Evolutionary conservation across 1,140 invertebrate genomes (phyloP).

Genomic region (Drosophila leontia): DNA sequence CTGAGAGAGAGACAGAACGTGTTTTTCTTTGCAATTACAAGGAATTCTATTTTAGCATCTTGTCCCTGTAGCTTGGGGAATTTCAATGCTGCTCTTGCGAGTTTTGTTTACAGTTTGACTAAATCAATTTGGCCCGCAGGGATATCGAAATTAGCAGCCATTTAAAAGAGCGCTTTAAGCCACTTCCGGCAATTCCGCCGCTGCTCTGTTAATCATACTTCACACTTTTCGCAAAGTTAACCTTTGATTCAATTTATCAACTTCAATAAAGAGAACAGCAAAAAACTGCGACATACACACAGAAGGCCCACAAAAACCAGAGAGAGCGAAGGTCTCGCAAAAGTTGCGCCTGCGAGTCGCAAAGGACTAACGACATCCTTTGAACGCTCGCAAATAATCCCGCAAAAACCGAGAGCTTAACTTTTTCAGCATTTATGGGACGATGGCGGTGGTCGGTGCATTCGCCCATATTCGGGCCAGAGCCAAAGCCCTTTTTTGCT

Average conservation of each 20-base stretch:
- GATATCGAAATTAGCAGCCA: slow-evolving; percentile 36
- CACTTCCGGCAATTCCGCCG: neutral
- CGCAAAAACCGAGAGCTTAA: slow-evolving; percentile 78
- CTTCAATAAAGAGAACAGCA: slow-evolving; percentile 55
- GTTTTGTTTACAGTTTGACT: slow-evolving; percentile 38
- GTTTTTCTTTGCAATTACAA: slow-evolving; percentile 61
- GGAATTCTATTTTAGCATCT: slow-evolving; percentile 49
- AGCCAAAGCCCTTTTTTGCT: slow-evolving; percentile 54
- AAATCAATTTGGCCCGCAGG: slow-evolving; percentile 29
- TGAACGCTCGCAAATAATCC: slow-evolving; percentile 77
- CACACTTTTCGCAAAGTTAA: slow-evolving; percentile 64
- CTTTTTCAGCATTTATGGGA: slow-evolving; percentile 73
- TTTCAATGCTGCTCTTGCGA: slow-evolving; percentile 13
- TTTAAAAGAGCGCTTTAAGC: slow-evolving; percentile 41
- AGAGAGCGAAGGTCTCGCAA: slow-evolving; percentile 15
- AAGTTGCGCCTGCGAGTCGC: slow-evolving; percentile 58
- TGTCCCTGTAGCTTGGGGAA: slow-evolving; percentile 15
- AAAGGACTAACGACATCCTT: slow-evolving; percentile 72
- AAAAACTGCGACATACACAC: slow-evolving; percentile 34
- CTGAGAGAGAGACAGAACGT: slow-evolving; percentile 13
- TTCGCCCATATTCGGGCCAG: slow-evolving; percentile 34
- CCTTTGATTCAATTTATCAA: slow-evolving; percentile 74
- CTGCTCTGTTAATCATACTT: slow-evolving; percentile 42
- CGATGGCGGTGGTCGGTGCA: slow-evolving; percentile 13
- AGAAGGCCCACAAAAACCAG: slow-evolving; percentile 45